phyloP scores from a whole-genome alignment of 1,140 invertebrate species.

The Diploscapter pachys region DNA sequence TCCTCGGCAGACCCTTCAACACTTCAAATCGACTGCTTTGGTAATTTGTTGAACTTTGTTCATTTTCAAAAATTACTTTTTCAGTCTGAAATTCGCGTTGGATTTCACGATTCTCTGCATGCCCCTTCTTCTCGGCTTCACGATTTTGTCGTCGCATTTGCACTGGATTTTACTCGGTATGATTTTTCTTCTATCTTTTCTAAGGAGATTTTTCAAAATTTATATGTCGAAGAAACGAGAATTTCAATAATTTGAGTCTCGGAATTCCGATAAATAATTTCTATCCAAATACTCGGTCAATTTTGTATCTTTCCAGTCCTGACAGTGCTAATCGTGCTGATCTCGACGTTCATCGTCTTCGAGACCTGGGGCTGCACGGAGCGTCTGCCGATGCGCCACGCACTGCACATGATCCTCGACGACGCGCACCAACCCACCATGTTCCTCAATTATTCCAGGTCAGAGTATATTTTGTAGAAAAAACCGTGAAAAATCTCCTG shows the following conservation, averaged over 20 bases:
- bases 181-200: no score
- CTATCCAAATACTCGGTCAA: conserved; percentile 9
- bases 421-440: conserved; percentile 34
- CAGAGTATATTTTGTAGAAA: background rate
- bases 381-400: background rate
- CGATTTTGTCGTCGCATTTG: conserved; percentile 16
- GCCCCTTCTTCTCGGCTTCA: conserved; percentile 24
- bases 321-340: conserved; percentile 11
- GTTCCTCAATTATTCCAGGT: conserved; percentile 38
- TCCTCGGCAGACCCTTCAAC: conserved; percentile 10
- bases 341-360: conserved; percentile 17
- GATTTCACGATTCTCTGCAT: conserved; percentile 27
- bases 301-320: conserved; percentile 7
- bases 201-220: no score
- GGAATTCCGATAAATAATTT: conserved; percentile 2
- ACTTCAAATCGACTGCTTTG: background rate
- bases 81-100: conserved; percentile 32
- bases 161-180: no score
- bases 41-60: background rate
- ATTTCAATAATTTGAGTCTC: background rate
- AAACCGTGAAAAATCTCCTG: conserved; percentile 9
- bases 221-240: no score
- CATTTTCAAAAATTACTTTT: conserved; percentile 11
- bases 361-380: conserved; percentile 19
- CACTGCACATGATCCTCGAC: conserved; percentile 33